Evolutionary conservation across 2,888 invertebrate species (phyloP).

Genomic region (Netelia fuscicornis): DNA sequence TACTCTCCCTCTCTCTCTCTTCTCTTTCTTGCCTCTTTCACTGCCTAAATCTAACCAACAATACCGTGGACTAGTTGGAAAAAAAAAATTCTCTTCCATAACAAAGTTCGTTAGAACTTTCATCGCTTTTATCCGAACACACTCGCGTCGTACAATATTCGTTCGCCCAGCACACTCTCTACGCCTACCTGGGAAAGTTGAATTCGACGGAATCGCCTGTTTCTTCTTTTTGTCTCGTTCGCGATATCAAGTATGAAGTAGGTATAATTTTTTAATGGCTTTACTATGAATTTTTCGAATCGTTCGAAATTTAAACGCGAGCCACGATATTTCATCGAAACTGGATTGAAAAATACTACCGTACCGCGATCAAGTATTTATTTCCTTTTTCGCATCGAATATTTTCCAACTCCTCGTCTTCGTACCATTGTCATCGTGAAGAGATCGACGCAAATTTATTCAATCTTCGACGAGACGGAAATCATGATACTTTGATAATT

Average conservation of each 20-base stretch:
- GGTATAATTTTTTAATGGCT: background rate
- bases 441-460: too few relatives aligned
- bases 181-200: constrained; percentile 40
- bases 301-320: background rate
- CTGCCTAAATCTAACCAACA: constrained; percentile 58
- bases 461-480: too few relatives aligned
- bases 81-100: constrained; percentile 46
- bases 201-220: constrained; percentile 8
- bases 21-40: background rate
- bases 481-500: too few relatives aligned
- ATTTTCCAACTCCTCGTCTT: too few relatives aligned
- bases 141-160: constrained; percentile 39
- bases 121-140: constrained; percentile 46
- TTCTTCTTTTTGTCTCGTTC: constrained; percentile 36
- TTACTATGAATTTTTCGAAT: background rate
- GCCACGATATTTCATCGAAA: too few relatives aligned
- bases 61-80: constrained; percentile 45
- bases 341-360: background rate
- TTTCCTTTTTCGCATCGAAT: background rate
- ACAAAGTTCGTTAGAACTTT: constrained; percentile 68
- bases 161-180: background rate
- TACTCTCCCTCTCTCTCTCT: constrained; percentile 16
- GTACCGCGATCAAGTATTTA: background rate
- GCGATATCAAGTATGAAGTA: background rate
- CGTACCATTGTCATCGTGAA: too few relatives aligned